phyloP scores from a whole-genome alignment of 2,888 invertebrate genomes.

The Thecophora atra region DNA sequence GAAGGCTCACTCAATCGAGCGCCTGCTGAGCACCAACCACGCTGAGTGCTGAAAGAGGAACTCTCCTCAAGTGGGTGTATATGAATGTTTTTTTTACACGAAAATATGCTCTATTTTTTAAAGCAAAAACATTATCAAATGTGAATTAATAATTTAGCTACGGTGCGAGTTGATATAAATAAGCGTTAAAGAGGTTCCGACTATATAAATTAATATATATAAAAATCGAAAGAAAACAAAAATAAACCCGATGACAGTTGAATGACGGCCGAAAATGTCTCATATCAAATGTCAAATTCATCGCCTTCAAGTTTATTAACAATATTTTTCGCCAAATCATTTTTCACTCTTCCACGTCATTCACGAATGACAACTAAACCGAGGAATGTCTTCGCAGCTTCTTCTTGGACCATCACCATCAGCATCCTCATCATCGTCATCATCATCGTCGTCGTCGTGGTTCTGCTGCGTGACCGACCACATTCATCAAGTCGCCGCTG shows the following conservation, averaged over 20 bases:
- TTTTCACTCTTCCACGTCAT: slow-evolving; percentile 30
- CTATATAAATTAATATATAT: too few species aligned
- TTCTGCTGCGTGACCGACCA: slow-evolving; percentile 29
- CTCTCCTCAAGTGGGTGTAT: not conserved
- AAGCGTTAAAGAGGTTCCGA: too few species aligned
- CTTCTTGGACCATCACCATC: not conserved
- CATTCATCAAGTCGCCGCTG: slow-evolving; percentile 17
- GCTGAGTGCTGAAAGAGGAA: not conserved
- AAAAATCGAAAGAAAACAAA: not conserved
- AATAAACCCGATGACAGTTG: not conserved
- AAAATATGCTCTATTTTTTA: too few species aligned
- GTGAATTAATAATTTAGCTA: too few species aligned
- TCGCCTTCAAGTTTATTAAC: slow-evolving; percentile 27
- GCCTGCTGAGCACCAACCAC: slow-evolving; percentile 8
- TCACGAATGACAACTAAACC: slow-evolving; percentile 11
- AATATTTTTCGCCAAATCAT: slow-evolving; percentile 25
- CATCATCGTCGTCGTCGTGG: too few species aligned
- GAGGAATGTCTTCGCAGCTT: slow-evolving; percentile 3
- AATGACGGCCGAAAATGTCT: too few species aligned
- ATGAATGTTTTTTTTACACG: too few species aligned
- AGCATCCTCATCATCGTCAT: slow-evolving; percentile 13
- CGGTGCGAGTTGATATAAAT: too few species aligned
- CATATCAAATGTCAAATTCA: slow-evolving; percentile 5
- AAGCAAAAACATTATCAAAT: too few species aligned
- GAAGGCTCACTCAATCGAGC: slow-evolving; percentile 27